Percentiles rank a stretch among this genome's conserved stretches.
Evolutionary conservation across 2,797 vertebrate genomes (phyloP).

Genomic region (Pseudomugil tenellus): DNA sequence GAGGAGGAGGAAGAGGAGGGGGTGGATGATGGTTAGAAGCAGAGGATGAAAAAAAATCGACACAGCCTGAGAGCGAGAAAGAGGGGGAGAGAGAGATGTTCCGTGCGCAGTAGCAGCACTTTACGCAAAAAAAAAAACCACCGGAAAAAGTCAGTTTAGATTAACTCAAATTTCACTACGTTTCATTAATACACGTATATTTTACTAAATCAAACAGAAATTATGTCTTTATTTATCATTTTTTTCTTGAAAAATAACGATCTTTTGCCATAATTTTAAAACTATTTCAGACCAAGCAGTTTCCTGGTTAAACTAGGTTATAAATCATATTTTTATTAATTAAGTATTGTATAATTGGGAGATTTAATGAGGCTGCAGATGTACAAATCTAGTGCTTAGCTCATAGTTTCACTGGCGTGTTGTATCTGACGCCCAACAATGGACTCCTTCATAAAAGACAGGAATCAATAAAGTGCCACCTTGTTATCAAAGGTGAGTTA

Average conservation of each 20-base stretch:
- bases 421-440: conserved; percentile 12
- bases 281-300: neutral
- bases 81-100: conserved; percentile 44
- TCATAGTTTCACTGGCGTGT: neutral
- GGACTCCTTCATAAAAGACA: conserved; percentile 10
- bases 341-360: neutral
- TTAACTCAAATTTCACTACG: no score
- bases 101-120: conserved; percentile 53
- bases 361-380: neutral
- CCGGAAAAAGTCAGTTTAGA: conserved; percentile 30
- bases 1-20: conserved; percentile 57
- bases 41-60: conserved; percentile 65
- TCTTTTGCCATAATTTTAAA: no score
- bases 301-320: neutral
- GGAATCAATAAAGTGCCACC: conserved; percentile 49
- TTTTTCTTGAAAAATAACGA: no score
- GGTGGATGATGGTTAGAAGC: conserved; percentile 66
- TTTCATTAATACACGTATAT: no score
- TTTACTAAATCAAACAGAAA: no score
- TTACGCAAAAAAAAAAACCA: conserved; percentile 61
- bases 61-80: conserved; percentile 40
- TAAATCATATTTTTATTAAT: neutral
- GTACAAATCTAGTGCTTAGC: neutral
- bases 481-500: conserved; percentile 29
- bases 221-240: no score